Evolutionary conservation across 2,888 invertebrate genomes (phyloP).

Genomic region (Drosophila subquinaria): DNA sequence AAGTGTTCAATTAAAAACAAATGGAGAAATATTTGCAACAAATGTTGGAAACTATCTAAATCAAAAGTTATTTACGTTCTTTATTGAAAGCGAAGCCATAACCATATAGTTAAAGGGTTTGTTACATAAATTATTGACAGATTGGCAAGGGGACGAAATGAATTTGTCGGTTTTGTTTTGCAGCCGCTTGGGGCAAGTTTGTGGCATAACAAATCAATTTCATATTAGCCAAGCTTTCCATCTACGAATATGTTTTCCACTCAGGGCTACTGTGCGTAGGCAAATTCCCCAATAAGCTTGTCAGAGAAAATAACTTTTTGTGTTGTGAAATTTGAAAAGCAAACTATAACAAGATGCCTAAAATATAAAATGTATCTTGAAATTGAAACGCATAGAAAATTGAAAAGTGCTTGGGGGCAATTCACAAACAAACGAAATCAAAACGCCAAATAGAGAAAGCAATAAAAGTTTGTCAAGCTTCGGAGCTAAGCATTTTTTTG

Average conservation of each 20-base stretch:
- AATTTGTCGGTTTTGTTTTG: conserved; percentile 25
- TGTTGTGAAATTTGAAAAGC: conserved; percentile 36
- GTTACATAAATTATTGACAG: conserved; percentile 2
- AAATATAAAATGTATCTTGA: conserved; percentile 46
- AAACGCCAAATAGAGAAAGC: conserved; percentile 34
- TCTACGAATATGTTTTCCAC: conserved; percentile 6
- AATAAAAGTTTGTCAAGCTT: conserved; percentile 62
- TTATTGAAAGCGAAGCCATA: not conserved
- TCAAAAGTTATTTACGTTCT: not conserved
- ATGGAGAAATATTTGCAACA: not conserved
- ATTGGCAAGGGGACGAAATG: not conserved
- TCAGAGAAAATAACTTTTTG: conserved; percentile 59
- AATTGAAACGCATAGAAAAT: conserved; percentile 62
- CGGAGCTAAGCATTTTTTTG: conserved; percentile 46
- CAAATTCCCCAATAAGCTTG: conserved; percentile 38
- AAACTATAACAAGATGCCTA: conserved; percentile 70
- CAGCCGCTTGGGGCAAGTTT: conserved; percentile 27
- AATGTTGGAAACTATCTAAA: not conserved
- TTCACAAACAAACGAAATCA: conserved; percentile 40
- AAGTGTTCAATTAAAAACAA: not conserved
- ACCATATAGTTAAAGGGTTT: not conserved
- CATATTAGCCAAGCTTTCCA: conserved; percentile 42
- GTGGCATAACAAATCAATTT: conserved; percentile 70
- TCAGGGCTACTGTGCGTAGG: conserved; percentile 6
- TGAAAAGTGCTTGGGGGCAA: conserved; percentile 61